Conservation (phyloP, 2,113 vertebrate species). For the Uropsilus gracilis region DNA sequence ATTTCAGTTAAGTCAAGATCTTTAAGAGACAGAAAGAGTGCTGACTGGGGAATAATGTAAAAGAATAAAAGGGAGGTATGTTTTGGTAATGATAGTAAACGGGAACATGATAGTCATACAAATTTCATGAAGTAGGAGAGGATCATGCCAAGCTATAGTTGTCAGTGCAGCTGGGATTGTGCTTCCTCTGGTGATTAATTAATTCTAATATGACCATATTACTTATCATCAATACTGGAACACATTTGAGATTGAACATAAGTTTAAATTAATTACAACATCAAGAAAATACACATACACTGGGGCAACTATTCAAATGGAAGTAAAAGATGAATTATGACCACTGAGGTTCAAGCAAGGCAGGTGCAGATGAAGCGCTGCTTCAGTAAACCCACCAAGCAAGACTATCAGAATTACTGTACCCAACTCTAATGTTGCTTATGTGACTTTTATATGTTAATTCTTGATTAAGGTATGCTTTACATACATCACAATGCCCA, state of each 20-base stretch:
- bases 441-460: neutral
- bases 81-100: neutral
- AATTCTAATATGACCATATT: constrained; percentile 13
- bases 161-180: neutral
- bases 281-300: neutral
- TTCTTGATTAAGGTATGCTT: neutral
- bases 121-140: neutral
- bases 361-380: neutral
- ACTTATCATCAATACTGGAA: neutral
- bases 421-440: neutral
- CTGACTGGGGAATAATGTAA: neutral
- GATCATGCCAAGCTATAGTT: neutral
- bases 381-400: neutral
- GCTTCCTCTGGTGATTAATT: neutral
- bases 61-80: neutral
- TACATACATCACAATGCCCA: neutral
- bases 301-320: neutral
- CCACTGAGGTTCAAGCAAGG: neutral
- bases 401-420: neutral
- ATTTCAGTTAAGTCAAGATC: neutral
- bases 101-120: neutral
- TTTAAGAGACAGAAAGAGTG: neutral
- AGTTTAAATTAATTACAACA: neutral
- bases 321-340: neutral
- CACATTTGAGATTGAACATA: neutral